A percentile compares a stretch with the other conserved stretches of the same genome.
Conservation (phyloP, 2,113 vertebrate species). For the Hyaena hyaena region DNA sequence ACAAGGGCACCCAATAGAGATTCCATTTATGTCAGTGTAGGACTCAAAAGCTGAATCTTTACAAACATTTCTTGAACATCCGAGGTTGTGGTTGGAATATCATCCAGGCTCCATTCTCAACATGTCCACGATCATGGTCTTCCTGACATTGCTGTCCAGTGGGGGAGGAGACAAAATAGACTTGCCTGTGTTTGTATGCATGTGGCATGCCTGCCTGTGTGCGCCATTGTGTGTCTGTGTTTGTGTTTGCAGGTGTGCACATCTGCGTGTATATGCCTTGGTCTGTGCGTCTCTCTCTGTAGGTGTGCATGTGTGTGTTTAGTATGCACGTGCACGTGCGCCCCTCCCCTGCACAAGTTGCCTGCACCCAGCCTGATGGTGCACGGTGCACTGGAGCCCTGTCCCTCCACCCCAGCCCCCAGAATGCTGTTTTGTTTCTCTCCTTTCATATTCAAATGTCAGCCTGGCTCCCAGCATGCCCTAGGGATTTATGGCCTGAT, state of each 20-base stretch:
- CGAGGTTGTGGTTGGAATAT: background rate
- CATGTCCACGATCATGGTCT: fast-evolving
- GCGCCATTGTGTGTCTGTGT: too few relatives aligned
- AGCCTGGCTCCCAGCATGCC: slow-evolving; percentile 62
- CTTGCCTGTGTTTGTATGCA: background rate
- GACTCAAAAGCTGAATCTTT: background rate
- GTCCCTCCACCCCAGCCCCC: background rate
- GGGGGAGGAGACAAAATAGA: background rate
- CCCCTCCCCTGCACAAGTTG: background rate
- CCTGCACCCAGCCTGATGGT: background rate
- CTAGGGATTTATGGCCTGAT: slow-evolving; percentile 62
- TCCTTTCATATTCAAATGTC: slow-evolving; percentile 86
- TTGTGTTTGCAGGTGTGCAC: background rate
- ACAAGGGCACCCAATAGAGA: fast-evolving
- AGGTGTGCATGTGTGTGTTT: too few relatives aligned
- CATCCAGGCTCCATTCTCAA: fast-evolving
- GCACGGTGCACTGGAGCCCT: background rate
- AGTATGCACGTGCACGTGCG: too few relatives aligned
- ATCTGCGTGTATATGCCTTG: background rate
- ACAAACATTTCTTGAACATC: background rate
- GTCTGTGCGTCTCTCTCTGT: background rate
- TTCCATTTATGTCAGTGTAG: background rate
- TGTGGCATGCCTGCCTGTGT: too few relatives aligned
- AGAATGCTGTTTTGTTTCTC: slow-evolving; percentile 66
- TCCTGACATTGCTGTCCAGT: background rate